These are phyloP conservation scores for Dolichomitus sp. DNA, from an alignment of 2,888 invertebrate genomes.

Conservation along the genomic window DNA sequence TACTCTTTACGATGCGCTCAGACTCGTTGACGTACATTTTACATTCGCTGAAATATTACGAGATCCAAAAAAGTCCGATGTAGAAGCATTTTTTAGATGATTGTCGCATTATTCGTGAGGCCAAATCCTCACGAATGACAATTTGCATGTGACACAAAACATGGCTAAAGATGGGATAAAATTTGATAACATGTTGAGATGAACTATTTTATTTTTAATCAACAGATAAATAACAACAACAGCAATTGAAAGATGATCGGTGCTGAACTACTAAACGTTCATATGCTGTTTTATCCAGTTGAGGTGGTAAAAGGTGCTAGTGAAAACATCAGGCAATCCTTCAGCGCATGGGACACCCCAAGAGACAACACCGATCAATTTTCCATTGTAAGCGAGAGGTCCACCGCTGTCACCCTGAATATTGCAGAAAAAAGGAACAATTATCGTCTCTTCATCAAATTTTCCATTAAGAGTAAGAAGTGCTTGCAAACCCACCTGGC, in stretches of 20 bases:
- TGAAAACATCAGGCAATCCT: constrained; percentile 66
- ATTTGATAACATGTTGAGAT: no score
- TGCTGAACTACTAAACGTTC: neutral
- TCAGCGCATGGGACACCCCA: constrained; percentile 66
- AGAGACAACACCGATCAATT: constrained; percentile 68
- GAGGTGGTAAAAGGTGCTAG: constrained; percentile 54
- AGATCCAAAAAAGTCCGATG: no score
- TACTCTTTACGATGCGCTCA: no score
- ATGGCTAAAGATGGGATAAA: no score
- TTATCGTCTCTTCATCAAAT: neutral
- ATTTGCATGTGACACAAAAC: no score
- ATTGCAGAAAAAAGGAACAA: neutral
- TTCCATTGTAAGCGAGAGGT: constrained; percentile 54
- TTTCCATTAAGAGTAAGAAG: neutral
- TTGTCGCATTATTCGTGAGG: no score
- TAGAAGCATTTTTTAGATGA: no score
- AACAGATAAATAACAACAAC: neutral
- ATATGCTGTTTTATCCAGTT: constrained; percentile 48
- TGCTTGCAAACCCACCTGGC: constrained; percentile 36
- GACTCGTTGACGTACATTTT: no score
- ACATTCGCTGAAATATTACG: no score
- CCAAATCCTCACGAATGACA: no score
- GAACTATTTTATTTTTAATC: no score
- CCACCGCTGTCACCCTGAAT: constrained; percentile 67
- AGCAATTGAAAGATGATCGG: neutral